phyloP scores from a whole-genome alignment of 1,140 invertebrate species.

The Drosophila navojoa region DNA sequence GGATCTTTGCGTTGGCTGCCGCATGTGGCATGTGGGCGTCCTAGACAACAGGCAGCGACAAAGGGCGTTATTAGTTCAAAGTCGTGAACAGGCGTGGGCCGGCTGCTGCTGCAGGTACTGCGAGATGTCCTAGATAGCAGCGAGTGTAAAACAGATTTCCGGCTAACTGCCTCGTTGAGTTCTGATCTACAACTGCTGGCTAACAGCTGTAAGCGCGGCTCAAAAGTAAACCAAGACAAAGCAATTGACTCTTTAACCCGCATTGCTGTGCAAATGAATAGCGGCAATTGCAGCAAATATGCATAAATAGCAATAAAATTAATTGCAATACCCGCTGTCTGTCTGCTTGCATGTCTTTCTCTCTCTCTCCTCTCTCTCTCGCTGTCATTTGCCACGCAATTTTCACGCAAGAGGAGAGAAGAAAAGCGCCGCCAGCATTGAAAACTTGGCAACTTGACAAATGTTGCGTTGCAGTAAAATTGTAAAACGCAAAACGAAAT shows the following conservation, averaged over 20 bases:
- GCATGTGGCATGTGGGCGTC: slow-evolving; percentile 31
- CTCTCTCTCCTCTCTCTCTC: neutral
- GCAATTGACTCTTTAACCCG: slow-evolving; percentile 75
- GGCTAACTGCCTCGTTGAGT: neutral
- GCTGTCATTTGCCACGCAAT: slow-evolving; percentile 35
- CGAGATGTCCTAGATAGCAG: slow-evolving; percentile 37
- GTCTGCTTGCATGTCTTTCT: neutral
- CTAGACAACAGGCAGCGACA: slow-evolving; percentile 18
- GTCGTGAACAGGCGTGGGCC: slow-evolving; percentile 42
- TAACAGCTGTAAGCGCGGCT: slow-evolving; percentile 10
- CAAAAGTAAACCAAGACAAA: slow-evolving; percentile 74
- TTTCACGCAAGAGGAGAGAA: slow-evolving; percentile 41
- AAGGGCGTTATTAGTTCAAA: slow-evolving; percentile 53
- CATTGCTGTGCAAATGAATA: slow-evolving; percentile 58
- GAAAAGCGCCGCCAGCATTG: slow-evolving; percentile 30
- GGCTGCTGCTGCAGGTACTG: slow-evolving; percentile 13
- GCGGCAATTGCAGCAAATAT: slow-evolving; percentile 44
- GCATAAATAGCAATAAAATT: slow-evolving; percentile 73
- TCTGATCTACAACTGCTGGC: slow-evolving; percentile 7
- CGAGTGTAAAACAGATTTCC: slow-evolving; percentile 13
- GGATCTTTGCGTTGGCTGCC: slow-evolving; percentile 18
- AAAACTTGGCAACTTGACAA: slow-evolving; percentile 54
- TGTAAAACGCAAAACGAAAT: neutral
- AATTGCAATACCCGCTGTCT: slow-evolving; percentile 52
- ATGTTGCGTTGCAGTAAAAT: slow-evolving; percentile 38